Evolutionary conservation across 2,888 invertebrate genomes (phyloP).

Genomic region (Mimas tiliae): DNA sequence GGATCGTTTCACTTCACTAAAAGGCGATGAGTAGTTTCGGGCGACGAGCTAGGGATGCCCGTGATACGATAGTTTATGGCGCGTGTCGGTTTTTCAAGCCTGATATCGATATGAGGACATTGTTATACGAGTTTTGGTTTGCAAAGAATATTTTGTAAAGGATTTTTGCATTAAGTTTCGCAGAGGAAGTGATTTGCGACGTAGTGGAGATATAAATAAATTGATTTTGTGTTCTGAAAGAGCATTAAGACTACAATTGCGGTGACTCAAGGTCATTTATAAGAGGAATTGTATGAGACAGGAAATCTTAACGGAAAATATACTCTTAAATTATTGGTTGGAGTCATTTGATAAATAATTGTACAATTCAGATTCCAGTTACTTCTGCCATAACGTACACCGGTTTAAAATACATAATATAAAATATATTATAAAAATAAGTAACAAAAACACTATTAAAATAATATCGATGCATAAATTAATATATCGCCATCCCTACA

Average conservation of each 20-base stretch:
- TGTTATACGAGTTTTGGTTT: neutral
- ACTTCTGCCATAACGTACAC: no score
- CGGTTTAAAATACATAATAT: no score
- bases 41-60: constrained; percentile 18
- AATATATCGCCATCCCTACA: constrained; percentile 8
- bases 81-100: constrained; percentile 15
- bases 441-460: no score
- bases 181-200: neutral
- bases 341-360: no score
- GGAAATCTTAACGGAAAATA: no score
- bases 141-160: neutral
- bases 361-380: no score
- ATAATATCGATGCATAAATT: constrained; percentile 12
- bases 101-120: constrained; percentile 6
- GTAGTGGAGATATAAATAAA: neutral
- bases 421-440: no score
- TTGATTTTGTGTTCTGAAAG: no score
- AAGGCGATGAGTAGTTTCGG: constrained; percentile 22
- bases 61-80: constrained; percentile 12
- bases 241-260: no score
- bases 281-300: no score
- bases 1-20: constrained; percentile 33
- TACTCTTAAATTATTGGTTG: no score
- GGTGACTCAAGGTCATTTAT: no score
- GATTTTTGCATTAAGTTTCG: neutral